These are phyloP conservation scores for Epirrita christyi DNA, from an alignment of 2,888 invertebrate genomes.

Conservation along the genomic window DNA sequence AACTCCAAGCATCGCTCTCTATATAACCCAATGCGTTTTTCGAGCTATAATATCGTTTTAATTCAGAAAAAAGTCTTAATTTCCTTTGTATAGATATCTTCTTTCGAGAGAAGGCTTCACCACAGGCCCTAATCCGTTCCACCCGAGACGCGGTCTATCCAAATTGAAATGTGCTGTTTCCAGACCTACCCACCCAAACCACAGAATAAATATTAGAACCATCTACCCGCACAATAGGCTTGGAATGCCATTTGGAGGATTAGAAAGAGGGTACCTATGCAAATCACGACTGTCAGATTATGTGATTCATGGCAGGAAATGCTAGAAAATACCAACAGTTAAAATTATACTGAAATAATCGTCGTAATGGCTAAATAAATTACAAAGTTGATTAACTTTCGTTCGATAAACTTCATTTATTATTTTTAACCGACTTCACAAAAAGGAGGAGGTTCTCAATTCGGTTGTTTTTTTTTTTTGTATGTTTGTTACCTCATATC, in stretches of 20 bases:
- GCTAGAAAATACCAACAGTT: conserved; percentile 3
- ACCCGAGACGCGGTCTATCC: conserved; percentile 62
- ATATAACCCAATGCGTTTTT: too few species aligned
- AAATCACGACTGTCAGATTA: conserved; percentile 21
- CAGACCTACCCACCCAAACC: conserved; percentile 38
- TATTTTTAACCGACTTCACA: not conserved
- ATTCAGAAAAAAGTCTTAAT: too few species aligned
- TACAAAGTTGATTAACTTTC: not conserved
- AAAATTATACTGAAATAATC: too few species aligned
- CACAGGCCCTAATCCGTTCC: conserved; percentile 52
- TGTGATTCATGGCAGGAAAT: conserved; percentile 15
- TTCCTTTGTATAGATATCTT: conserved; percentile 7
- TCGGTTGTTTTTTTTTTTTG: too few species aligned
- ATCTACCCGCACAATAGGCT: conserved; percentile 24
- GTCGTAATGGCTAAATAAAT: too few species aligned
- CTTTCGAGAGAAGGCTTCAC: conserved; percentile 12
- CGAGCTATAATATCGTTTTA: too few species aligned
- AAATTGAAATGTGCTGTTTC: conserved; percentile 78
- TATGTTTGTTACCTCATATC: too few species aligned
- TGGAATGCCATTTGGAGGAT: conserved; percentile 27
- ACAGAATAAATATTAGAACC: not conserved
- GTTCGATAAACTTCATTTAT: too few species aligned
- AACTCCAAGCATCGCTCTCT: too few species aligned
- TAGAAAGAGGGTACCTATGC: conserved; percentile 28
- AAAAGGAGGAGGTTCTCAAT: too few species aligned